Evolutionary conservation across 1,140 invertebrate species (phyloP), one percentile per base, ranked within the genome.

Genomic region (Drosophila rufa): DNA sequence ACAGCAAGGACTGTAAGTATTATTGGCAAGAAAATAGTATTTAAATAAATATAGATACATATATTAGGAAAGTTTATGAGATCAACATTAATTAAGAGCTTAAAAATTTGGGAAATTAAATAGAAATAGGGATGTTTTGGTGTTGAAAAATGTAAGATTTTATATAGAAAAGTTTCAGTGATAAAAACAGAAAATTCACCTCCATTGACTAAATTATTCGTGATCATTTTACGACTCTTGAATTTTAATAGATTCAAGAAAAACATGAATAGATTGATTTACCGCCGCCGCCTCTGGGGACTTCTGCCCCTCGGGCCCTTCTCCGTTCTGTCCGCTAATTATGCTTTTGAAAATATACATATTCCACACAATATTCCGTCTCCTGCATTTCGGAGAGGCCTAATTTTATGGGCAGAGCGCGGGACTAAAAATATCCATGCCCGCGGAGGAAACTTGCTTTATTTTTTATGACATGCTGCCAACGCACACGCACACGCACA

Each of bases 1-100:
- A 92, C 66, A 91, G 75, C 75, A 92, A 92, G 76, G 90, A 92
- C 71, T 92, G 92, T 92, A 90, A 92, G 91, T 92, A 91, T 86
- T 14, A 3, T 17, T 2, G 3, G 19, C 4, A 3, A 4, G 17
- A 8, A 12, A 30, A 15, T 14, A 25, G 27, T 8, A 2, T 38
- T 14, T 51, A 17, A 51, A 33, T 36, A 4, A 8, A 33, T 4
- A 17, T 12, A 33, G 4, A 33, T 7, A 53, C 15, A 0, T 3
- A 2, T 4, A 11, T 3, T 36, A 46, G 45, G 5, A 22, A 46
- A 19, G 17, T 22, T 53, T 53, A 22, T 15, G 14, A 38, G 51
- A 55, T 53, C 17, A 36, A 8, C 50, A 53, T 33, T 19, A 36
- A 36, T 38, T 15, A 38, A 6, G 0, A 9, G 30, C 30, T 53